Base-by-base conservation (phyloP, 2,888 invertebrate genomes). In the Ceramica pisi region DNA sequence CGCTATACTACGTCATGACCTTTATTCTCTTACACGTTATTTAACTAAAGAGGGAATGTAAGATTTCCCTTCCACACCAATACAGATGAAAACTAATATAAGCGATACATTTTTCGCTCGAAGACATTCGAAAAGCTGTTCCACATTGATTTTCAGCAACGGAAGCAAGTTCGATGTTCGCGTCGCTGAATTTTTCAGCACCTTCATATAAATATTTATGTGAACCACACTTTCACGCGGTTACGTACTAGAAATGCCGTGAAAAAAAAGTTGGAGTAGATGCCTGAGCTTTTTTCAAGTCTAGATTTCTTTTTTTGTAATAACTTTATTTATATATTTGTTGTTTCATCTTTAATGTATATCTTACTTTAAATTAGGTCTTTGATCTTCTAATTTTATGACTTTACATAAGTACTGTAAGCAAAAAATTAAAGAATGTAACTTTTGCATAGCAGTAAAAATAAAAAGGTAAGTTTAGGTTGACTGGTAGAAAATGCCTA, bases 131-230 rank as follows among this genome's bases (percentile, higher is more conserved):
- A 65, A 80, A 80, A 80, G 79, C 80, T 50, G 66, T 80, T 61
- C 31, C 57, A 21, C 78, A 75, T 82, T 79, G 82, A 81, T 80
- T 82, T 81, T 62, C 68, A 72, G 55, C 35, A 72, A 70, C 71
- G 81, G 73, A 82, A 81, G 64, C 60, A n/a, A 50, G 71, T 82
- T 79, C 77, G 71, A 78, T 74, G 67, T 62, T 68, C 59, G 74
- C 80, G 65, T 50, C 77, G 23, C 77, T 84, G 84, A 84, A 82
- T 82, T 81, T 84, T 81, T 84, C 83, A 84, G 79, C 65, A 73
- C 55, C 48, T 53, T 44, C 67, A 71, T 71, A 81, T 81, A 81
- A 81, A 81, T 81, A 81, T 81, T 71, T 81, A 81, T 81, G 73
- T 64, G 16, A 44, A 21, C 53, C 67, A 60, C 65, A 79, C 50